A percentile compares a stretch with the other conserved stretches of the same genome.
phyloP scores from a whole-genome alignment of 2,797 vertebrate genomes.

The Onychomys torridus region DNA sequence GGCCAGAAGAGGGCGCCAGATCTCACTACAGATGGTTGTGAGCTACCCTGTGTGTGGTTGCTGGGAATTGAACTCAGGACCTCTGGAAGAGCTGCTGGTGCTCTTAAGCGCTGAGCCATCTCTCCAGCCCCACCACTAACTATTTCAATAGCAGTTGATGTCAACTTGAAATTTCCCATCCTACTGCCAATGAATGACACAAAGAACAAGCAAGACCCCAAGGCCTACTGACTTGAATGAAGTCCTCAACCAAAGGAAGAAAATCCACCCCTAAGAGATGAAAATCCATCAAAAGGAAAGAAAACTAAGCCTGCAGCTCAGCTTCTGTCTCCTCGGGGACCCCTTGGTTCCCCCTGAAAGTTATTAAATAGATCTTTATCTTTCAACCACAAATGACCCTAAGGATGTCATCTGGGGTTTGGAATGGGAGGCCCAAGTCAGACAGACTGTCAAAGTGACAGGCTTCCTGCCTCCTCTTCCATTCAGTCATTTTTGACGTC shows the following conservation, averaged over 20 bases:
- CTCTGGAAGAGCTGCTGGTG: no score
- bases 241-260: constrained; percentile 83
- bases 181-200: constrained; percentile 91
- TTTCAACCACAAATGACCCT: not conserved
- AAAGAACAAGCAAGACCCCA: constrained; percentile 91
- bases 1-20: no score
- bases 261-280: not conserved
- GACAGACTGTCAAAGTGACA: not conserved
- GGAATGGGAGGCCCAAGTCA: not conserved
- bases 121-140: constrained; percentile 81
- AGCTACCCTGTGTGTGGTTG: no score
- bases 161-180: constrained; percentile 93
- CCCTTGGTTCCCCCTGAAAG: no score
- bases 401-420: not conserved
- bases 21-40: no score
- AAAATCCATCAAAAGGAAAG: not conserved
- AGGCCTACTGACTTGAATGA: constrained; percentile 91
- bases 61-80: no score
- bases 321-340: not conserved
- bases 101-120: no score
- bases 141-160: constrained; percentile 95
- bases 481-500: not conserved
- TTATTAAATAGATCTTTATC: not conserved
- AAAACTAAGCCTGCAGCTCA: not conserved
- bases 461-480: not conserved